These are phyloP conservation scores for Drosophila parabipectinata DNA, from an alignment of 1,140 invertebrate genomes.

Conservation along the genomic window DNA sequence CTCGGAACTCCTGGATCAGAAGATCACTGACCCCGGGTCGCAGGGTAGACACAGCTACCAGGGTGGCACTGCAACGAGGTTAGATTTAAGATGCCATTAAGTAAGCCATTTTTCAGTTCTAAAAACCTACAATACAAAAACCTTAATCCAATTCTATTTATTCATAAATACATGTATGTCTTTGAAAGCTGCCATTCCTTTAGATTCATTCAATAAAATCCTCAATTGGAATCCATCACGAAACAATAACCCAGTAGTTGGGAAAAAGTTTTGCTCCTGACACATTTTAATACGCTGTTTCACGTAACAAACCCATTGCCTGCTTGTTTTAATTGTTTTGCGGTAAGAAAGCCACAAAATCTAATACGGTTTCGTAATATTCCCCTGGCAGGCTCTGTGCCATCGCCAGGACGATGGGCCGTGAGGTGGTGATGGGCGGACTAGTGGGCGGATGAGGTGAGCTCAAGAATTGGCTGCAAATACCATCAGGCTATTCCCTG, in stretches of 20 bases:
- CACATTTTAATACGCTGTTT: constrained; percentile 1
- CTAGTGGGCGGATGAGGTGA: background rate
- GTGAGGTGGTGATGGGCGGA: background rate
- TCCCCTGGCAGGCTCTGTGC: background rate
- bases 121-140: too few relatives aligned
- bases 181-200: background rate
- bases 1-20: constrained; percentile 87
- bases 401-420: background rate
- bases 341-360: constrained; percentile 1
- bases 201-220: background rate
- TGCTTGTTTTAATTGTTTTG: constrained; percentile 1
- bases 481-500: background rate
- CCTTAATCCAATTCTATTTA: too few relatives aligned
- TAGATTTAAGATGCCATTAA: background rate
- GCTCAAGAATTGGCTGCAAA: background rate
- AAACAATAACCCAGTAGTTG: background rate
- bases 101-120: too few relatives aligned
- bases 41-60: constrained; percentile 92
- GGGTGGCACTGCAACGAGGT: constrained; percentile 84
- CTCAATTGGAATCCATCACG: background rate
- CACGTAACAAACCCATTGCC: background rate
- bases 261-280: background rate
- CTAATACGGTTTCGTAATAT: constrained; percentile 1
- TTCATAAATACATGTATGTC: background rate
- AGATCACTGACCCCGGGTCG: constrained; percentile 87